phyloP scores from a whole-genome alignment of 2,797 vertebrate species.

The Babyrousa celebensis region DNA sequence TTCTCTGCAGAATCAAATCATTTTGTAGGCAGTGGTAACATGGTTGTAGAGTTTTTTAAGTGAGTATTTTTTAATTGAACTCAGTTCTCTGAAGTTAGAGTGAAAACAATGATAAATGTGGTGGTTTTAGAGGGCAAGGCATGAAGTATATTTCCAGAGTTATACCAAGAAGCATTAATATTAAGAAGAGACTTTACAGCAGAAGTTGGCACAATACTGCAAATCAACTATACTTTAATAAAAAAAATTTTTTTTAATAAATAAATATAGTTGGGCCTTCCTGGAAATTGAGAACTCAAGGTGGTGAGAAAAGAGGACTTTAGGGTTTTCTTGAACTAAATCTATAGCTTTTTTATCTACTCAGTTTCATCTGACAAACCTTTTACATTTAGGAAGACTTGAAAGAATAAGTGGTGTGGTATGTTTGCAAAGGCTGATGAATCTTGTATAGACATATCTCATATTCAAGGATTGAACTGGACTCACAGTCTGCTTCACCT shows the following conservation, averaged over 20 bases:
- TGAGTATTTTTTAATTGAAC: constrained; percentile 6
- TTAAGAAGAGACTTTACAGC: neutral
- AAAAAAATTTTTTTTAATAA: no score
- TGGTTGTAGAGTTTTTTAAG: neutral
- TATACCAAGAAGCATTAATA: neutral
- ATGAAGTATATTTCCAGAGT: constrained; percentile 15
- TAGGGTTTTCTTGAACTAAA: constrained; percentile 41
- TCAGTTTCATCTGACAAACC: neutral
- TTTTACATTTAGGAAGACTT: constrained; percentile 43
- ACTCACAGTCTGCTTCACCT: neutral
- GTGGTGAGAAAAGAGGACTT: neutral
- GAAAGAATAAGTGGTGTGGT: neutral
- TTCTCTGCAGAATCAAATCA: constrained; percentile 30
- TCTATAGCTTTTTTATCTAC: neutral
- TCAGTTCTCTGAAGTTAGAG: constrained; percentile 45
- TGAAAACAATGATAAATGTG: constrained; percentile 43
- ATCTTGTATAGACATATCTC: neutral
- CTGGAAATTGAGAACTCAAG: no score
- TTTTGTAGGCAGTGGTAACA: constrained; percentile 44
- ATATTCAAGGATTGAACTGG: neutral
- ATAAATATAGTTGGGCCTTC: no score
- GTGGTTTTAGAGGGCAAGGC: neutral
- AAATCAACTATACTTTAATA: no score
- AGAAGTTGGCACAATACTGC: no score
- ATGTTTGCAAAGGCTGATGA: neutral